Percentiles rank a stretch among this genome's conserved stretches.
Conservation (phyloP, 2,113 vertebrate species). For the Gasterosteus nipponicus region DNA sequence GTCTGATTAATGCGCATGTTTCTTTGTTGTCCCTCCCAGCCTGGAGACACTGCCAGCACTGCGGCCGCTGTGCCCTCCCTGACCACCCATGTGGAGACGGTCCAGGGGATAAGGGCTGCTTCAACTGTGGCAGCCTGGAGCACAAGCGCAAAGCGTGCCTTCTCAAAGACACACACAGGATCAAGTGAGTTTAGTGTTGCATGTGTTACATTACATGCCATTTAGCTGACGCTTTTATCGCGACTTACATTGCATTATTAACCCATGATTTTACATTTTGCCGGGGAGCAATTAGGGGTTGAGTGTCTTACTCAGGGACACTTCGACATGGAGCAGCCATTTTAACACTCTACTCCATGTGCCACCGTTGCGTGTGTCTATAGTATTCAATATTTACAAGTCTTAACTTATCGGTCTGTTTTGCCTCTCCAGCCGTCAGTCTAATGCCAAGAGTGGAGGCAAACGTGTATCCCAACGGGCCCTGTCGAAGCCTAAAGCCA, state of each 20-base stretch:
- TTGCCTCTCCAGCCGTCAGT: slow-evolving; percentile 1
- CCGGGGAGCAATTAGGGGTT: too few relatives aligned
- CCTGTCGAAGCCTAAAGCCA: slow-evolving; percentile 12
- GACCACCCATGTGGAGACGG: slow-evolving; percentile 82
- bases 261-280: too few relatives aligned
- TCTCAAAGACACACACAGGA: slow-evolving; percentile 1
- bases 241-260: too few relatives aligned
- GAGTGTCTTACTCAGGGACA: too few relatives aligned
- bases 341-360: too few relatives aligned
- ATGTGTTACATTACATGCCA: too few relatives aligned
- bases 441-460: slow-evolving; percentile 29
- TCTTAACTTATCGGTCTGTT: slow-evolving; percentile 3
- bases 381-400: neutral
- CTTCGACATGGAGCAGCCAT: too few relatives aligned
- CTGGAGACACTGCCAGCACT: slow-evolving; percentile 89
- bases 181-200: slow-evolving; percentile 31
- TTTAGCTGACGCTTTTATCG: too few relatives aligned
- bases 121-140: slow-evolving; percentile 83
- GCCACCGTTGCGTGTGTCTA: too few relatives aligned
- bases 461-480: neutral
- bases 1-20: neutral
- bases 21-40: slow-evolving; percentile 75
- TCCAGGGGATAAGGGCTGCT: slow-evolving; percentile 80
- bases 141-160: slow-evolving; percentile 90
- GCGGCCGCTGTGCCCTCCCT: slow-evolving; percentile 84